Evolutionary conservation across 2,113 vertebrate species (phyloP), one percentile per base, ranked within the genome.

Genomic region (Leptosomus discolor): DNA sequence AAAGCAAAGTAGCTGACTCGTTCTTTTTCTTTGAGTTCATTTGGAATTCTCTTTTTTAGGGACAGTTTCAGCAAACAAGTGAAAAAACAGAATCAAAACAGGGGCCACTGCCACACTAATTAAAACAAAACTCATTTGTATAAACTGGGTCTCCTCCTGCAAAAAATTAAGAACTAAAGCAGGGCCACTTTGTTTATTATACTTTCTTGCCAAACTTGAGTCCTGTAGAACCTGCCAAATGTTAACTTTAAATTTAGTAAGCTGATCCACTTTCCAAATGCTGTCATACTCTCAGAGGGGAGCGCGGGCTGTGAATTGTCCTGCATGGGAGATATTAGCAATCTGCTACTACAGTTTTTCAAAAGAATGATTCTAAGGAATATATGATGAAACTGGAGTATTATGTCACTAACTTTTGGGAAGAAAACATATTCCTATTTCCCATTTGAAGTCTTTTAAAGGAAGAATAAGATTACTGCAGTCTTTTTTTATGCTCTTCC

Each of bases 51-150:
- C 75, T 94, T 80, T n/a, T 61, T 88, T 70, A 82, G 58, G 65
- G 51, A 87, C 64, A 56, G 15, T 91, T 97, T 95, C 81, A 94
- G 54, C 75, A 63, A 77, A 79, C 41, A 68, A 91, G 54, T 97
- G 78, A 94, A 94, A 96, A 96, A 41, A 2, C 24, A 77, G 68
- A 95, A 43, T 61, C 69, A 76, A 88, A 89, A 67, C 12, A 74
- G 39, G 14, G 26, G 16, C 37, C 37, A 57, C 37, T 56, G 53
- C 37, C 57, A 58, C 13, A 19, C 36, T 90, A 70, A 82, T 89
- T 96, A 97, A 97, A 95, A 94, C 61, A 96, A 81, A 97, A 85
- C 32, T 85, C 4, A 58, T 92, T 95, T 88, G 61, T 94, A 56
- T 75, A 76, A 96, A 81, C 41, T 7, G 13, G 3, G 12, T 71